phyloP scores from a whole-genome alignment of 2,113 vertebrate species.

The Tringa solitaria region DNA sequence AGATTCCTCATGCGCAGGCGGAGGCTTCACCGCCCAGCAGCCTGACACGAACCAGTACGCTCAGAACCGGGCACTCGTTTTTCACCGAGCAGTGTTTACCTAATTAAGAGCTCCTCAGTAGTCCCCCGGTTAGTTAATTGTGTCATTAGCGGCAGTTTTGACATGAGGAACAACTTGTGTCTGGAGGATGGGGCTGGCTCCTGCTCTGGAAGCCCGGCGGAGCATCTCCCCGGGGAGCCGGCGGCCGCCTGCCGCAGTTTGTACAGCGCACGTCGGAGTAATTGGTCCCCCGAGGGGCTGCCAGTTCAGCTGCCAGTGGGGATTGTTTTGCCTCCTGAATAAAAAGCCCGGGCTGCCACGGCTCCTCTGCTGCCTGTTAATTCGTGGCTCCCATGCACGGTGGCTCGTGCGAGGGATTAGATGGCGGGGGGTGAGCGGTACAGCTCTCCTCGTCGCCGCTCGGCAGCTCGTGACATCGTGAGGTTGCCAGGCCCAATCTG shows the following conservation, averaged over 20 bases:
- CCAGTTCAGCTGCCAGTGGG: conserved; percentile 71
- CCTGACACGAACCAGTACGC: conserved; percentile 53
- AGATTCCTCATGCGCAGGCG: not conserved
- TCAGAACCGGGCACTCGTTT: conserved; percentile 28
- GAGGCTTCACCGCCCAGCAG: conserved; percentile 6
- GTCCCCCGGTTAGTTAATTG: conserved; percentile 76
- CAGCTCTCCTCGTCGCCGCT: not conserved
- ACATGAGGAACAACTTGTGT: conserved; percentile 66
- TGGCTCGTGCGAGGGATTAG: not conserved
- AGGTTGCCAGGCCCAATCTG: not conserved
- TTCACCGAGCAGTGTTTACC: conserved; percentile 69
- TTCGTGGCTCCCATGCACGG: not conserved
- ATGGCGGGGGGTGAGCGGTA: not conserved
- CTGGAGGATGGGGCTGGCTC: conserved; percentile 56
- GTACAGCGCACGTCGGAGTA: conserved; percentile 72
- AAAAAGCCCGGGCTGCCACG: conserved; percentile 55
- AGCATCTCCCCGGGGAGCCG: conserved; percentile 41
- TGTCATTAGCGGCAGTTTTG: conserved; percentile 79
- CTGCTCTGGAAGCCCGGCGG: conserved; percentile 15
- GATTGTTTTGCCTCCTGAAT: conserved; percentile 41
- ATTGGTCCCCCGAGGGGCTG: conserved; percentile 83
- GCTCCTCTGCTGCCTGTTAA: conserved; percentile 30
- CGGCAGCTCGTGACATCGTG: not conserved
- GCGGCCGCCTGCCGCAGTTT: conserved; percentile 46
- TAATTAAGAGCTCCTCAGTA: conserved; percentile 79